Conservation (phyloP, 2,888 invertebrate genomes). For the Marasmarcha lunaedactyla region DNA sequence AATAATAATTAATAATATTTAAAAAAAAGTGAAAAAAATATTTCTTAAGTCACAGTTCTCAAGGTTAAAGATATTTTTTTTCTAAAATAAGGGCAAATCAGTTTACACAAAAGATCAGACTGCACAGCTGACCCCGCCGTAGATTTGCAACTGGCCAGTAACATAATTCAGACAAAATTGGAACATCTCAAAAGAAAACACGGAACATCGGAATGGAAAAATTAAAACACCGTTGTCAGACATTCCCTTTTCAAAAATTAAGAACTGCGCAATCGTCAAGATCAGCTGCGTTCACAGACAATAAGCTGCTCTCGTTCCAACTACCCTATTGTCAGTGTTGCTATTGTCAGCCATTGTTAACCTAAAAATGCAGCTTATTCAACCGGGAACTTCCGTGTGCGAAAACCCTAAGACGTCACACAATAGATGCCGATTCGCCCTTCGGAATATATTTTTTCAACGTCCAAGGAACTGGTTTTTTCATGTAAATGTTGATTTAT, state of each 20-base stretch:
- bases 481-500: conserved; percentile 64
- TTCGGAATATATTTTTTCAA: conserved; percentile 28
- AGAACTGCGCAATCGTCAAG: conserved; percentile 30
- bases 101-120: neutral
- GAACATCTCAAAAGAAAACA: conserved; percentile 20
- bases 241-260: conserved; percentile 25
- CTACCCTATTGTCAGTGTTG: conserved; percentile 38
- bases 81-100: neutral
- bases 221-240: conserved; percentile 34
- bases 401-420: conserved; percentile 36
- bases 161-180: conserved; percentile 24
- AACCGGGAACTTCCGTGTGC: conserved; percentile 60
- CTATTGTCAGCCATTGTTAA: conserved; percentile 47
- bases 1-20: no score
- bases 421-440: conserved; percentile 34
- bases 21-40: no score
- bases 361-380: conserved; percentile 39
- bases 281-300: conserved; percentile 49
- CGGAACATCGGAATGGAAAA: conserved; percentile 27
- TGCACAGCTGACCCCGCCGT: conserved; percentile 2
- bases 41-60: no score
- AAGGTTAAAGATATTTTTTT: neutral
- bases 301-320: conserved; percentile 45
- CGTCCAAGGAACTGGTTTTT: conserved; percentile 48
- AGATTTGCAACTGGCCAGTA: conserved; percentile 1